Conservation (phyloP, 2,113 vertebrate genomes). For the Microcebus jonahi region DNA sequence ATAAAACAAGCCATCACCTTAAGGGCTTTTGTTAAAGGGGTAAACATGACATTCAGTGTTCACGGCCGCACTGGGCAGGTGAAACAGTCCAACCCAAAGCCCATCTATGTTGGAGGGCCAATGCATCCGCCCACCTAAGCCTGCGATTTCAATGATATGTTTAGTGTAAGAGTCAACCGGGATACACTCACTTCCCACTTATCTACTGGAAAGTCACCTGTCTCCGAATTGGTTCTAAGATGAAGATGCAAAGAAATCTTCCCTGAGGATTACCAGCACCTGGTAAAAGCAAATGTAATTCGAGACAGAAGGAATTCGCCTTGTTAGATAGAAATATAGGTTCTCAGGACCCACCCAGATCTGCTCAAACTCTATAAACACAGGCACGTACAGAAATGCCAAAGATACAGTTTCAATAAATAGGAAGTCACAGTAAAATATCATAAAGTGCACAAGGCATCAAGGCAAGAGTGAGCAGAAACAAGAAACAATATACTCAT, state of each 20-base stretch:
- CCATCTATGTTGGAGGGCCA: rapidly evolving
- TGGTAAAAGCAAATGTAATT: neutral
- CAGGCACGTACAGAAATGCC: rapidly evolving
- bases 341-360: neutral
- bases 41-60: neutral
- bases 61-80: neutral
- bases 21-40: no score
- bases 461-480: neutral
- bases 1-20: neutral
- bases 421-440: neutral
- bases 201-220: neutral
- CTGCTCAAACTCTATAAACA: neutral
- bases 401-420: neutral
- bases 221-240: no score
- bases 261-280: neutral
- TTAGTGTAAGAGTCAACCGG: neutral
- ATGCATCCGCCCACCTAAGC: rapidly evolving
- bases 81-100: neutral
- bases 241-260: neutral
- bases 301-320: neutral
- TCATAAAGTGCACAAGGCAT: neutral
- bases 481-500: no score
- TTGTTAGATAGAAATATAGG: no score
- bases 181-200: no score
- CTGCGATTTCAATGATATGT: neutral